Percentiles rank a stretch among this genome's conserved stretches.
Evolutionary conservation across 2,113 vertebrate species (phyloP).

Genomic region (Daubentonia madagascariensis): DNA sequence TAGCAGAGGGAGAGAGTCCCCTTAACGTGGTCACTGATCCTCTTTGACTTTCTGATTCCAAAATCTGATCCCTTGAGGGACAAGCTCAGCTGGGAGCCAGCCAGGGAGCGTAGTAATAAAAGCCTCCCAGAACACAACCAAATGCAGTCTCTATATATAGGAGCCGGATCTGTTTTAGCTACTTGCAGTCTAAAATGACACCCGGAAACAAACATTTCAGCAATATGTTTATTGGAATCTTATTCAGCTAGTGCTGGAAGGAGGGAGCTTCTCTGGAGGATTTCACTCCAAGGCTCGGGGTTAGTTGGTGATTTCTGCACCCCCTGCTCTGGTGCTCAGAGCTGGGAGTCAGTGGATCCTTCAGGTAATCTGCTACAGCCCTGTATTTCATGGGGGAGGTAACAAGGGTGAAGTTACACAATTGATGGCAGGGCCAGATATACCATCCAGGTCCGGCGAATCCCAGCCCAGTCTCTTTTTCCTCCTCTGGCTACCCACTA

Average conservation of each 20-base stretch:
- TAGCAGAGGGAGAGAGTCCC: background rate
- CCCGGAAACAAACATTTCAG: conserved; percentile 70
- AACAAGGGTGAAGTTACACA: background rate
- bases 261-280: conserved; percentile 25
- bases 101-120: conserved; percentile 66
- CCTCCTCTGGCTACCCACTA: background rate
- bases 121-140: conserved; percentile 64
- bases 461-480: background rate
- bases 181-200: conserved; percentile 64
- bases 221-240: conserved; percentile 65
- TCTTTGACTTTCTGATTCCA: conserved; percentile 41
- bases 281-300: background rate
- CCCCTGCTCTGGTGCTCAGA: background rate
- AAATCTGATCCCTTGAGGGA: conserved; percentile 48
- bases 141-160: conserved; percentile 70
- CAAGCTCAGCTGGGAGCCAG: conserved; percentile 61
- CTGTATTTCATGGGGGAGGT: background rate
- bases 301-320: background rate
- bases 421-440: background rate
- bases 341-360: background rate
- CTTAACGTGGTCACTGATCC: background rate
- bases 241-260: conserved; percentile 37
- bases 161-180: conserved; percentile 52
- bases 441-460: background rate
- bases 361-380: background rate